Conservation (phyloP, 1,140 invertebrate genomes). For the Drosophila bipectinata region DNA sequence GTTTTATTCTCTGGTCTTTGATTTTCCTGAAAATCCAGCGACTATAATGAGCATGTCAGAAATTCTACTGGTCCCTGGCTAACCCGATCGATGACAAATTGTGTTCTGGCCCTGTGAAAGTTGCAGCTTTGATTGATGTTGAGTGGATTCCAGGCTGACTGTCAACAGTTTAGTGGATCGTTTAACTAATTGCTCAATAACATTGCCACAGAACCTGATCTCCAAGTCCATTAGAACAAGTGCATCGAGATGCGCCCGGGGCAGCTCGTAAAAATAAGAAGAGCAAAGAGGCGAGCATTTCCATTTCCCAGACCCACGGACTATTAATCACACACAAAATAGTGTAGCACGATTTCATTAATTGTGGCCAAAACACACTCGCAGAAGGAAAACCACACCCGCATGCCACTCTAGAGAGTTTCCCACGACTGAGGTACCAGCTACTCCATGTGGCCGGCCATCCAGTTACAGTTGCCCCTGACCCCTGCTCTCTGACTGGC, state of each 20-base stretch:
- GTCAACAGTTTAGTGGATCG: slow-evolving; percentile 68
- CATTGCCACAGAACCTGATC: slow-evolving; percentile 18
- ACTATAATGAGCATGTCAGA: slow-evolving; percentile 73
- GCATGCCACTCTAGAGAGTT: slow-evolving; percentile 77
- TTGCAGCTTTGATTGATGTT: slow-evolving; percentile 69
- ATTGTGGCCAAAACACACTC: slow-evolving; percentile 68
- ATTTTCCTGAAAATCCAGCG: slow-evolving; percentile 18
- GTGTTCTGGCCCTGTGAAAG: slow-evolving; percentile 57
- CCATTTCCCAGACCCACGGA: slow-evolving; percentile 51
- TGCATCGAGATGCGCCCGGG: slow-evolving; percentile 48
- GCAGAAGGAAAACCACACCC: slow-evolving; percentile 76
- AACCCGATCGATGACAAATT: slow-evolving; percentile 63
- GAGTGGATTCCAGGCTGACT: slow-evolving; percentile 35
- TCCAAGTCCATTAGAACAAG: slow-evolving; percentile 66
- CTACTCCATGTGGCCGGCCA: slow-evolving; percentile 7
- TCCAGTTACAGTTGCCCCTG: neutral
- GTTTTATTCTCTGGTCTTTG: slow-evolving; percentile 42
- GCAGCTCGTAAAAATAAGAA: slow-evolving; percentile 29
- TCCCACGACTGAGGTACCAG: slow-evolving; percentile 66
- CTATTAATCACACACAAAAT: slow-evolving; percentile 59
- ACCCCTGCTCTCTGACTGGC: slow-evolving; percentile 44
- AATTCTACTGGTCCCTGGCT: slow-evolving; percentile 68
- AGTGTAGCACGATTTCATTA: slow-evolving; percentile 69
- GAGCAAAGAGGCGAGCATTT: slow-evolving; percentile 9
- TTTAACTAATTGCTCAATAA: slow-evolving; percentile 79